Evolutionary conservation across 2,113 vertebrate genomes (phyloP).

Genomic region (Grammomys surdaster): DNA sequence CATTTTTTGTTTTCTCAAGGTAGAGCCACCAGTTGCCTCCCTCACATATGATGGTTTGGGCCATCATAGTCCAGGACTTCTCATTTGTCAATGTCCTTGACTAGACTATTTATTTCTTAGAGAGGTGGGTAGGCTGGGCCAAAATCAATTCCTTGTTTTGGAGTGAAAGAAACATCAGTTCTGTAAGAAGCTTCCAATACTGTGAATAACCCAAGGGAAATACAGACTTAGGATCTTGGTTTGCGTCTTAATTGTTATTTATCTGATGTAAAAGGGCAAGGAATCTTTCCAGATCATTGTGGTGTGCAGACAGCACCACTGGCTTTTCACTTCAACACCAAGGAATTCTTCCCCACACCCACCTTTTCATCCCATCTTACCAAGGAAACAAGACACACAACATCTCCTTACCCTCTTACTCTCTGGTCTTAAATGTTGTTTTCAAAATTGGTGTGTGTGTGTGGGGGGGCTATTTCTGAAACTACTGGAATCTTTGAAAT

Average conservation of each 20-base stretch:
- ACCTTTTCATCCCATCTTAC: not conserved
- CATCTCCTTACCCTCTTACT: conserved; percentile 28
- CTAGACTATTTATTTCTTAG: not conserved
- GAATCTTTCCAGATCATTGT: not conserved
- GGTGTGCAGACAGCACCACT: not conserved
- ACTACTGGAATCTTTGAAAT: conserved; percentile 62
- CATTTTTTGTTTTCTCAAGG: not conserved
- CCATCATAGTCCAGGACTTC: not conserved
- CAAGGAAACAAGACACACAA: not conserved
- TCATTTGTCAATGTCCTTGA: not conserved
- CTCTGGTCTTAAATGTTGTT: conserved; percentile 66
- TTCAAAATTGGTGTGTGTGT: conserved; percentile 20
- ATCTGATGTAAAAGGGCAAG: not conserved
- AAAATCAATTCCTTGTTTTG: not conserved
- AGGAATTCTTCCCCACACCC: not conserved
- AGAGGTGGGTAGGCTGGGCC: not conserved
- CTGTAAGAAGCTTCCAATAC: not conserved
- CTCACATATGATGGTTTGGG: not conserved
- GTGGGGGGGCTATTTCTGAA: conserved; percentile 55
- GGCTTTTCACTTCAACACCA: not conserved
- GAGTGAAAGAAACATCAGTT: not conserved
- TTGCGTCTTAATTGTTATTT: not conserved
- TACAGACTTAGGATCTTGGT: not conserved
- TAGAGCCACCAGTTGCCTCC: not conserved
- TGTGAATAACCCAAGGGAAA: not conserved